These are phyloP conservation scores for Nephrocerus scutellatus DNA, from an alignment of 2,888 invertebrate genomes.

Conservation along the genomic window DNA sequence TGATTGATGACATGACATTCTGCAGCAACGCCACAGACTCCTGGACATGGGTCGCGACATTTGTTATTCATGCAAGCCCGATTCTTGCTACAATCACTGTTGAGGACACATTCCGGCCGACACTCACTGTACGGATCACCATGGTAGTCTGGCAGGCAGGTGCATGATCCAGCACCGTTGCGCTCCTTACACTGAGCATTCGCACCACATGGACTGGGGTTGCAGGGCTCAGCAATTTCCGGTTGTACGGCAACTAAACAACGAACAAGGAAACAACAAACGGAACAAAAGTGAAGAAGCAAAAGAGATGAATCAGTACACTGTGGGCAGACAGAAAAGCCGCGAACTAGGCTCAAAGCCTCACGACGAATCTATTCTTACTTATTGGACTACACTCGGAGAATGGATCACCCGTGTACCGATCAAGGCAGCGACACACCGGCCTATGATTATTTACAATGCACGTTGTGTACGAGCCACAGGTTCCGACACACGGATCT, in stretches of 20 bases:
- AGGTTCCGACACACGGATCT: constrained; percentile 79
- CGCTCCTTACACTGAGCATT: constrained; percentile 78
- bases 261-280: constrained; percentile 9
- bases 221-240: constrained; percentile 65
- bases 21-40: constrained; percentile 73
- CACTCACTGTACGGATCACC: constrained; percentile 85
- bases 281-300: constrained; percentile 5
- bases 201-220: constrained; percentile 79
- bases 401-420: constrained; percentile 80
- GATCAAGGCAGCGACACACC: constrained; percentile 70
- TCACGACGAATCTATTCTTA: constrained; percentile 39
- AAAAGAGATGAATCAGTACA: not conserved
- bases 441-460: constrained; percentile 77
- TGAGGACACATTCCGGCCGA: constrained; percentile 77
- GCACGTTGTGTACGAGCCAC: constrained; percentile 71
- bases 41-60: constrained; percentile 76
- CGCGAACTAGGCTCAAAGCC: not conserved
- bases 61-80: constrained; percentile 79
- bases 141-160: constrained; percentile 72
- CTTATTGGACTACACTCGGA: constrained; percentile 60
- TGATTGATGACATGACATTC: constrained; percentile 76
- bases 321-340: constrained; percentile 38
- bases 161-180: constrained; percentile 76
- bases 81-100: constrained; percentile 69
- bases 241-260: constrained; percentile 47